Conservation (phyloP, 2,113 vertebrate genomes). For the Alethe diademata region DNA sequence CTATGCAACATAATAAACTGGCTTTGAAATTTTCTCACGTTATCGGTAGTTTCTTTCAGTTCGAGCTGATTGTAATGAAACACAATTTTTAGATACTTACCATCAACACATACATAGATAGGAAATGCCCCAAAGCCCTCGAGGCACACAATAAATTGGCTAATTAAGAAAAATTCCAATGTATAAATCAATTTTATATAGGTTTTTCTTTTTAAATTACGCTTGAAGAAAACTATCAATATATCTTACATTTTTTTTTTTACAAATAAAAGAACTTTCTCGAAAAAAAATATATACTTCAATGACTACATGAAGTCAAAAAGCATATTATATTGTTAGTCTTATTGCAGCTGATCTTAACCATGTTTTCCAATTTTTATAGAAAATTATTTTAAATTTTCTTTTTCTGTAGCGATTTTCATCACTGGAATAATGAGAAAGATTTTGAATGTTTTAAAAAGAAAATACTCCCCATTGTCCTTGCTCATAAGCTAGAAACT, state of each 20-base stretch:
- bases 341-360: background rate
- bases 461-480: background rate
- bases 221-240: background rate
- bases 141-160: background rate
- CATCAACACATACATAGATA: background rate
- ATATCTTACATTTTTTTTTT: background rate
- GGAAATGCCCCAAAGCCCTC: background rate
- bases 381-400: background rate
- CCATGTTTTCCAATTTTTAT: background rate
- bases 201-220: background rate
- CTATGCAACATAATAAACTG: background rate
- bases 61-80: constrained; percentile 15
- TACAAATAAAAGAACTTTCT: background rate
- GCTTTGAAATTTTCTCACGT: background rate
- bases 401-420: background rate
- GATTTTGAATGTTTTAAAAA: background rate
- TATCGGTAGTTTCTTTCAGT: constrained; percentile 4
- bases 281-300: background rate
- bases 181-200: background rate
- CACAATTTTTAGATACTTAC: background rate
- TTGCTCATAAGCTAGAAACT: background rate
- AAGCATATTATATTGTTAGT: background rate
- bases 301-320: background rate
- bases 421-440: background rate
- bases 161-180: background rate